Evolutionary conservation across 2,888 invertebrate species (phyloP).

Genomic region (Clanis bilineata): DNA sequence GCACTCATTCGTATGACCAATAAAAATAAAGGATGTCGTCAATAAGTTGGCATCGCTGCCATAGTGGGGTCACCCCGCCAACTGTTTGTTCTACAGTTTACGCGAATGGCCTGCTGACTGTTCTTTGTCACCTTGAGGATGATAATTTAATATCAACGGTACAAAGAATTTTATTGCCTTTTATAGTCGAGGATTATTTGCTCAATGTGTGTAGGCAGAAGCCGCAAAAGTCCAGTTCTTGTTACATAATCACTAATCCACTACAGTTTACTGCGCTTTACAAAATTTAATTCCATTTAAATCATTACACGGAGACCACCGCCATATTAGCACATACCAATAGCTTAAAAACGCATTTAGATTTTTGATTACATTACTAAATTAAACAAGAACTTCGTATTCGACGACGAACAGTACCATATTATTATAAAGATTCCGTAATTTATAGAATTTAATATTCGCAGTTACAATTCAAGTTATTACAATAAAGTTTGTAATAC

Average conservation of each 20-base stretch:
- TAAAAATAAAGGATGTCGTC: conserved; percentile 81
- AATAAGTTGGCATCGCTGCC: conserved; percentile 74
- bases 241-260: neutral
- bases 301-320: neutral
- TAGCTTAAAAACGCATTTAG: too few species aligned
- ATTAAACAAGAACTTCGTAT: too few species aligned
- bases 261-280: neutral
- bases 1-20: conserved; percentile 71
- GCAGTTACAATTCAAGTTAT: too few species aligned
- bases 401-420: too few species aligned
- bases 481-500: too few species aligned
- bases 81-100: conserved; percentile 19
- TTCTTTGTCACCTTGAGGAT: conserved; percentile 14
- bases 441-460: too few species aligned
- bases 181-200: neutral
- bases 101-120: neutral
- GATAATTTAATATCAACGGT: conserved; percentile 4
- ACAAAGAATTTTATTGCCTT: neutral
- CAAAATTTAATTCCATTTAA: neutral
- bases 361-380: too few species aligned
- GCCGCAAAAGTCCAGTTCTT: neutral
- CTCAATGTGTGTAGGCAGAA: neutral
- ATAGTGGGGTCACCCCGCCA: conserved; percentile 67
- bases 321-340: too few species aligned
- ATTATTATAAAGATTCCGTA: too few species aligned